Percentiles rank a stretch among this genome's conserved stretches.
Evolutionary conservation across 2,113 vertebrate genomes (phyloP).

Genomic region (Anhinga anhinga): DNA sequence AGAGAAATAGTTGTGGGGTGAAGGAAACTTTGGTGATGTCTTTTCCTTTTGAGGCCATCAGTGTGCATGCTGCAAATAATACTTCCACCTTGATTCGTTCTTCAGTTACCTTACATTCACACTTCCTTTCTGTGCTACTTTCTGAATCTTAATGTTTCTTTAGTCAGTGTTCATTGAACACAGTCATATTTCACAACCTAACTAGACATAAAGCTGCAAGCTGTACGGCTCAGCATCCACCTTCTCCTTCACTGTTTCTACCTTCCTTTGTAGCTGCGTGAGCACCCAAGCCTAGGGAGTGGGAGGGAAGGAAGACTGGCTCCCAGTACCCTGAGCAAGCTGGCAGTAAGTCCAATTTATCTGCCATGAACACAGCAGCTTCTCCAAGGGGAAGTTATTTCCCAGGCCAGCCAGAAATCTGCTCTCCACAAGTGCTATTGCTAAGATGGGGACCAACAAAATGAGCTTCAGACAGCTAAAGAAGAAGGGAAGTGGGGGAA

Average conservation of each 20-base stretch:
- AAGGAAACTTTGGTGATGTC: neutral
- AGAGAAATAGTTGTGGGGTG: neutral
- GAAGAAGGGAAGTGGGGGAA: neutral
- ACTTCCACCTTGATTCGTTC: neutral
- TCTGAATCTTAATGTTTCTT: neutral
- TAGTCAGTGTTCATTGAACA: neutral
- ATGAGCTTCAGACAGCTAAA: neutral
- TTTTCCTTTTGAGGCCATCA: neutral
- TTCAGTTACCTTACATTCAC: fast-evolving
- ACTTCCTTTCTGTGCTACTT: fast-evolving
- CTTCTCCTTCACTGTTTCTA: neutral
- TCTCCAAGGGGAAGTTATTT: neutral
- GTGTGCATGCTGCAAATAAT: neutral
- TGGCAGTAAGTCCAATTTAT: fast-evolving
- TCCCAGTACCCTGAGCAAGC: fast-evolving
- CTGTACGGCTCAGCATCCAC: neutral
- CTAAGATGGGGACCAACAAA: neutral
- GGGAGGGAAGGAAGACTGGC: neutral
- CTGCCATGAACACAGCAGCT: fast-evolving
- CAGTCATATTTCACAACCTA: neutral
- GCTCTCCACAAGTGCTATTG: neutral
- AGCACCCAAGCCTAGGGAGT: fast-evolving
- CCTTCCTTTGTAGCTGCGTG: neutral
- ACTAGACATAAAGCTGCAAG: neutral
- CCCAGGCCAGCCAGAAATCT: neutral